A percentile compares a stretch with the other conserved stretches of the same genome.
phyloP scores from a whole-genome alignment of 2,888 invertebrate species.

The Lottia scabra region DNA sequence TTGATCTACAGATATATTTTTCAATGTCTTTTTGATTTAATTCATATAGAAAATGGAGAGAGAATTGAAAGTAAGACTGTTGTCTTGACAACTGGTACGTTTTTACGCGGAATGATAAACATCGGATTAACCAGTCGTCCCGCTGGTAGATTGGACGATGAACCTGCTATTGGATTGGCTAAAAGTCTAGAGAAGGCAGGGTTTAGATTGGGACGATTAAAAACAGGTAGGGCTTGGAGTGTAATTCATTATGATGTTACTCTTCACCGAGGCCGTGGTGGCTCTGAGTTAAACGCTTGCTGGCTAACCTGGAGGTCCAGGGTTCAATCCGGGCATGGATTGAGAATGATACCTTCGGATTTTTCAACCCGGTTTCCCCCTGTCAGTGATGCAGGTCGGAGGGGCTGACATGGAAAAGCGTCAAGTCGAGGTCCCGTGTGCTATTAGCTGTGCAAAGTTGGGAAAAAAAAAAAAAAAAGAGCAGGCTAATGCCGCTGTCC shows the following conservation, averaged over 20 bases:
- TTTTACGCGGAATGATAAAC: constrained; percentile 86
- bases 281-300: no score
- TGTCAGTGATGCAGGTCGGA: no score
- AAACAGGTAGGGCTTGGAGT: constrained; percentile 78
- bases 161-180: constrained; percentile 79
- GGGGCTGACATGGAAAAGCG: no score
- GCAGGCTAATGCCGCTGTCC: no score
- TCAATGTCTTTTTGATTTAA: background rate
- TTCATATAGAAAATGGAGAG: constrained; percentile 53
- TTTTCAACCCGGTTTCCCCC: no score
- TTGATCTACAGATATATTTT: background rate
- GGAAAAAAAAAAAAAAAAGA: no score
- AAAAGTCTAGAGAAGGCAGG: constrained; percentile 79
- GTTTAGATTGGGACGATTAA: constrained; percentile 82
- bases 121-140: constrained; percentile 81
- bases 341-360: no score
- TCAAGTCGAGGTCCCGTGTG: background rate
- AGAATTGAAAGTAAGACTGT: constrained; percentile 74
- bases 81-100: constrained; percentile 89
- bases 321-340: no score
- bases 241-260: no score
- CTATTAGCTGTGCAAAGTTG: no score
- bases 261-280: no score
- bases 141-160: constrained; percentile 86
- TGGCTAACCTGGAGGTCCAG: no score